Percentiles rank a stretch among this genome's conserved stretches.
These are phyloP conservation scores for Ennomos quercinarius DNA, from an alignment of 2,888 invertebrate species.

Conservation along the genomic window DNA sequence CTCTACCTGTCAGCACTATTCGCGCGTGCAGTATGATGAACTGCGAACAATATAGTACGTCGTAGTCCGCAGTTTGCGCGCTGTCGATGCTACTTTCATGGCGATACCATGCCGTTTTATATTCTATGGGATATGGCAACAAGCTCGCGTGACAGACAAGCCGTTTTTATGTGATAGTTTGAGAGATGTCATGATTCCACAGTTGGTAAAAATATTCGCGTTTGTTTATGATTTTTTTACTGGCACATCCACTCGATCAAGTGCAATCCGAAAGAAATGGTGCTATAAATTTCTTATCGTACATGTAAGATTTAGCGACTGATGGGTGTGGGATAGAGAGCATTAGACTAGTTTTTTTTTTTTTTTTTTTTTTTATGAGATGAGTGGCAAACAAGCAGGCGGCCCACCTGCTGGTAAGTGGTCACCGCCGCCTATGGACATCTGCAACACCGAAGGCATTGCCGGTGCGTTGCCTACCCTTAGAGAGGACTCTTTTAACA, in stretches of 20 bases:
- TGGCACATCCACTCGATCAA: conserved; percentile 21
- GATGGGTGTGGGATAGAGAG: too few relatives aligned
- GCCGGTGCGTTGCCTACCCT: too few relatives aligned
- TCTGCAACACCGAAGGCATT: too few relatives aligned
- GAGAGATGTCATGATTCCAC: conserved; percentile 38
- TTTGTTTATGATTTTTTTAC: conserved; percentile 41
- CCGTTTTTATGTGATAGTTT: conserved; percentile 35
- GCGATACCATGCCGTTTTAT: conserved; percentile 32
- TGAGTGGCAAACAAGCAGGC: too few relatives aligned
- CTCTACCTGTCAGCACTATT: conserved; percentile 54
- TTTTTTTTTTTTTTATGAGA: too few relatives aligned
- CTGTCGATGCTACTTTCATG: conserved; percentile 37
- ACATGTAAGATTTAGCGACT: conserved; percentile 6
- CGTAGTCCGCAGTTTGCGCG: conserved; percentile 30
- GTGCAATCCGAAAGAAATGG: conserved; percentile 15
- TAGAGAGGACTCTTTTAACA: too few relatives aligned
- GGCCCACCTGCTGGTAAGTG: too few relatives aligned
- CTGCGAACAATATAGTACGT: conserved; percentile 57
- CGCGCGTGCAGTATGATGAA: conserved; percentile 62
- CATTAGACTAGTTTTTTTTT: too few relatives aligned
- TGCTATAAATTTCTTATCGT: conserved; percentile 18
- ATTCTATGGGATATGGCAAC: conserved; percentile 17
- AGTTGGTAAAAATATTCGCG: conserved; percentile 36
- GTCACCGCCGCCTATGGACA: too few relatives aligned
- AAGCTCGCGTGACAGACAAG: conserved; percentile 20